Base-by-base conservation (phyloP, 1,140 invertebrate species). In the Eupristina koningsbergeri region DNA sequence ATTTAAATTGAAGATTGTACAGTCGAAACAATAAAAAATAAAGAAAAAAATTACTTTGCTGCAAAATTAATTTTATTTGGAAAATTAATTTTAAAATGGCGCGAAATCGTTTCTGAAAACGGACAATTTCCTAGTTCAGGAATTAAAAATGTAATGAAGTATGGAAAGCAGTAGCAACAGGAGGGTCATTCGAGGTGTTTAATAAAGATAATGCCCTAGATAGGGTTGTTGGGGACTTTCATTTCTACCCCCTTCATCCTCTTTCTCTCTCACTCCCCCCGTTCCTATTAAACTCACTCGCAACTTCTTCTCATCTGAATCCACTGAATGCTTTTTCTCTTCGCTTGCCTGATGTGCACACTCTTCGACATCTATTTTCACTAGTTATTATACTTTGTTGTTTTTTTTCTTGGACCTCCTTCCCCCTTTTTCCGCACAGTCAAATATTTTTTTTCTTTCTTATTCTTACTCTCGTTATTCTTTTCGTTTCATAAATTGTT, bases 151-250 rank as follows among this genome's bases (percentile, higher is more conserved):
- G 63, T 69, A 81, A 64, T 3, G 71, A 67, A 76, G 34, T 45
- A 78, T 34, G 13, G 45, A 80, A 36, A 58, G 29, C 29, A 8
- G 19, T 22, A 22, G 73, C 11, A 50, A 9, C 13, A 80, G 63
- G 75, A 79, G 87, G 81, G 76, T 86, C 85, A 86, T 88, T 86
- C 83, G 88, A 91, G 90, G 90, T 92, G 90, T 92, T 92, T 92
- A 92, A 92, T 92, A 92, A 92, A 91, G 90, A 91, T 92, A 92
- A 92, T 92, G 91, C 89, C 88, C 87, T 87, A 89, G 89, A 90
- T 90, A 90, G 89, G 86, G 85, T 82, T 84, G 86, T 81, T 71
- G 82, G 88, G 88, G 86, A 90, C 89, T 88, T 85, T 87, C 88
- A 86, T 89, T 89, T 87, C n/a, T n/a, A n/a, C 31, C 19, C 41